These are phyloP conservation scores for Patella ulyssiponensis DNA, from an alignment of 2,888 invertebrate genomes.

Conservation along the genomic window DNA sequence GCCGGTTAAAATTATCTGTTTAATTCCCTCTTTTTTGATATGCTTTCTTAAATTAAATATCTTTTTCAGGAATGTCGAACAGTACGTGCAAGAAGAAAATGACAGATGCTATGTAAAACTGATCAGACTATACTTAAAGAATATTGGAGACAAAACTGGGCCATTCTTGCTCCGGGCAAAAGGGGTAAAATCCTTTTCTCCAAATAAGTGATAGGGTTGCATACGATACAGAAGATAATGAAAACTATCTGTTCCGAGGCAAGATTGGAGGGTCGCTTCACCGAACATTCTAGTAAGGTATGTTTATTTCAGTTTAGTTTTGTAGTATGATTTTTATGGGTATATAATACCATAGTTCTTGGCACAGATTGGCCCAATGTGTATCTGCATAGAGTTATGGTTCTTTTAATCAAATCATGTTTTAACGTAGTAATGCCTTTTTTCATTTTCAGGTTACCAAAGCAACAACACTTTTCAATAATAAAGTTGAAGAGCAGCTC, in stretches of 20 bases:
- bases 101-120: conserved; percentile 3
- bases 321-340: too few relatives aligned
- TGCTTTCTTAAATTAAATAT: neutral
- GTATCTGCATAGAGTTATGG: too few relatives aligned
- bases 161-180: too few relatives aligned
- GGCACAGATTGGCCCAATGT: too few relatives aligned
- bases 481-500: neutral
- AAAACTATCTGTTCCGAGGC: neutral
- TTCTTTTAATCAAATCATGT: too few relatives aligned
- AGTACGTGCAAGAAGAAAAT: neutral
- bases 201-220: neutral
- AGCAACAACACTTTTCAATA: conserved; percentile 3
- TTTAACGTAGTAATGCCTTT: too few relatives aligned
- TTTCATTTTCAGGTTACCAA: neutral
- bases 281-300: conserved; percentile 1
- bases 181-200: neutral
- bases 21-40: too few relatives aligned
- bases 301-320: neutral
- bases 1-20: too few relatives aligned
- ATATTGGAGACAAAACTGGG: too few relatives aligned
- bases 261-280: neutral
- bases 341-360: too few relatives aligned
- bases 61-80: neutral
- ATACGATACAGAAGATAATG: neutral
- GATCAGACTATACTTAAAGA: neutral